These are phyloP conservation scores for Meiosimyza decipiens DNA, from an alignment of 2,888 invertebrate species.

Conservation along the genomic window DNA sequence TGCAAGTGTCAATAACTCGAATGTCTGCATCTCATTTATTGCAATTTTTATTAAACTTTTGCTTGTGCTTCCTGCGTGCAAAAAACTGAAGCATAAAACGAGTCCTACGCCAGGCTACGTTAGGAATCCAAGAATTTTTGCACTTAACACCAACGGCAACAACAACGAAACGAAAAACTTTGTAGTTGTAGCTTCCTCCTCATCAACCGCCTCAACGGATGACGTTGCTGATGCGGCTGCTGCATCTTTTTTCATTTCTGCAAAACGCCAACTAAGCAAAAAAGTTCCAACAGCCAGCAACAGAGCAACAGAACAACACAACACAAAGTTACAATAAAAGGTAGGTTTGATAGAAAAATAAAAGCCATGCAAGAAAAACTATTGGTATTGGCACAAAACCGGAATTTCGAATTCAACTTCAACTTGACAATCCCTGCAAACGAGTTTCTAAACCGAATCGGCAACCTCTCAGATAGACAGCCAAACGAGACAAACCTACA, in stretches of 20 bases:
- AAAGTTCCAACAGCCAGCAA: neutral
- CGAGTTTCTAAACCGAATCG: slow-evolving; percentile 36
- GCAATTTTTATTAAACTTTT: slow-evolving; percentile 8
- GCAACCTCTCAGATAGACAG: neutral
- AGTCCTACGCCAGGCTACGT: slow-evolving; percentile 29
- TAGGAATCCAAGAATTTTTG: slow-evolving; percentile 21
- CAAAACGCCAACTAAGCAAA: neutral
- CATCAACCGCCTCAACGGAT: neutral
- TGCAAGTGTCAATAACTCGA: slow-evolving; percentile 39
- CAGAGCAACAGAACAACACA: neutral
- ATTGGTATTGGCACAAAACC: slow-evolving; percentile 35
- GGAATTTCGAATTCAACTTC: slow-evolving; percentile 44
- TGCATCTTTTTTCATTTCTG: neutral
- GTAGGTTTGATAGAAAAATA: slow-evolving; percentile 2
- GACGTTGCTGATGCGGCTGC: neutral
- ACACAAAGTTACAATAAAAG: neutral
- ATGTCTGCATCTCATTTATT: slow-evolving; percentile 37
- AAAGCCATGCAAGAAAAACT: no score
- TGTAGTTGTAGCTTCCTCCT: slow-evolving; percentile 8
- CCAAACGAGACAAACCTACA: neutral
- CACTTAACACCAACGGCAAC: slow-evolving; percentile 34
- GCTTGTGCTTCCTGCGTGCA: neutral
- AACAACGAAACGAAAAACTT: slow-evolving; percentile 1
- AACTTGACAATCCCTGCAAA: slow-evolving; percentile 48
- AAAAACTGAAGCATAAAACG: neutral